These are phyloP conservation scores for Leucoma salicis DNA, from an alignment of 2,888 invertebrate genomes.

Conservation along the genomic window DNA sequence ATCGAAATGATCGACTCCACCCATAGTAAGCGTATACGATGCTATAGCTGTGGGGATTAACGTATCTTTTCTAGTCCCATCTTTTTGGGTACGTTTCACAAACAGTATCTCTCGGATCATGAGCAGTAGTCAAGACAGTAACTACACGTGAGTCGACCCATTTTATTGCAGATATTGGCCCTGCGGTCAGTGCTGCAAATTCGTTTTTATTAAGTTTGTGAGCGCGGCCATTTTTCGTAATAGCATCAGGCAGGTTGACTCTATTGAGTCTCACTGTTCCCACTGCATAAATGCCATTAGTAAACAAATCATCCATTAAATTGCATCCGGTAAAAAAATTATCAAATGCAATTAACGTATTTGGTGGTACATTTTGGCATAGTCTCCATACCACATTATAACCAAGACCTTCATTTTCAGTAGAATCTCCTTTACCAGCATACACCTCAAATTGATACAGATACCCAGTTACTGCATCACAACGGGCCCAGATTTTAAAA, in stretches of 20 bases:
- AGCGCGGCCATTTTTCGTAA: slow-evolving; percentile 7
- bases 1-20: slow-evolving; percentile 13
- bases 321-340: slow-evolving; percentile 13
- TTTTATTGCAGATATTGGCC: slow-evolving; percentile 35
- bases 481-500: slow-evolving; percentile 13
- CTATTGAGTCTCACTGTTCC: slow-evolving; percentile 10
- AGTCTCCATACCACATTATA: slow-evolving; percentile 14
- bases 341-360: slow-evolving; percentile 10
- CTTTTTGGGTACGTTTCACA: slow-evolving; percentile 24
- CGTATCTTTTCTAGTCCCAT: slow-evolving; percentile 19
- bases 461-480: slow-evolving; percentile 13
- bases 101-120: slow-evolving; percentile 20
- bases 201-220: slow-evolving; percentile 34
- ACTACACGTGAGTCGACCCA: slow-evolving; percentile 30
- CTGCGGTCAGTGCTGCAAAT: slow-evolving; percentile 34
- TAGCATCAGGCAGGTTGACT: slow-evolving; percentile 12
- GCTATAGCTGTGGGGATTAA: slow-evolving; percentile 22
- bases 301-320: slow-evolving; percentile 9
- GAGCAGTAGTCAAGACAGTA: slow-evolving; percentile 31
- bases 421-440: slow-evolving; percentile 15
- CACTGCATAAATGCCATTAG: slow-evolving; percentile 11
- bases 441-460: slow-evolving; percentile 17
- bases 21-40: slow-evolving; percentile 23
- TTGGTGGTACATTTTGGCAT: slow-evolving; percentile 10
- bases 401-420: slow-evolving; percentile 17